These are phyloP conservation scores for Fregetta grallaria DNA, from an alignment of 2,113 vertebrate species.

Conservation along the genomic window DNA sequence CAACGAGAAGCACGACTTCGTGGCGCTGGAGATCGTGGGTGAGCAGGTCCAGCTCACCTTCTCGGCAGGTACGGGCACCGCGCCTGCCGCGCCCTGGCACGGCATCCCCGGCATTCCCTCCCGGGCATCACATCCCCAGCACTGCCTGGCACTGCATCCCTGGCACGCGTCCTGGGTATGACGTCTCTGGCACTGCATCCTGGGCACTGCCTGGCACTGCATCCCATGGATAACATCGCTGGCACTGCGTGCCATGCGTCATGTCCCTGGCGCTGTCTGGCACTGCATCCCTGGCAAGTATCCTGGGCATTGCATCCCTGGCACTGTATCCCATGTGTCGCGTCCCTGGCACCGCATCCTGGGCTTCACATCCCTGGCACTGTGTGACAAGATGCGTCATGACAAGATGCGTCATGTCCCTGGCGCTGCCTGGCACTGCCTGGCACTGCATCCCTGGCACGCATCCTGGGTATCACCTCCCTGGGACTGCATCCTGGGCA, in stretches of 20 bases:
- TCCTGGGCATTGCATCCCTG: too few relatives aligned
- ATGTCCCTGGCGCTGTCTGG: too few relatives aligned
- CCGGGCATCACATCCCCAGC: not conserved
- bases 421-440: not conserved
- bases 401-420: too few relatives aligned
- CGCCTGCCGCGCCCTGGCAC: not conserved
- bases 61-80: slow-evolving; percentile 77
- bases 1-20: slow-evolving; percentile 94
- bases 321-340: not conserved
- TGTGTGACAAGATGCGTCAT: too few relatives aligned
- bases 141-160: not conserved
- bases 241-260: not conserved
- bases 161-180: not conserved
- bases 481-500: not conserved
- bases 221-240: too few relatives aligned
- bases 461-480: too few relatives aligned
- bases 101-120: not conserved
- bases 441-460: too few relatives aligned
- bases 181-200: not conserved
- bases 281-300: not conserved
- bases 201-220: not conserved
- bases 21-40: slow-evolving; percentile 90
- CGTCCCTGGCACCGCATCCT: too few relatives aligned
- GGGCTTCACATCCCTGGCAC: too few relatives aligned
- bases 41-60: slow-evolving; percentile 95